Evolutionary conservation across 2,113 vertebrate species (phyloP), one percentile per base, ranked within the genome.

Genomic region (Natator depressus): DNA sequence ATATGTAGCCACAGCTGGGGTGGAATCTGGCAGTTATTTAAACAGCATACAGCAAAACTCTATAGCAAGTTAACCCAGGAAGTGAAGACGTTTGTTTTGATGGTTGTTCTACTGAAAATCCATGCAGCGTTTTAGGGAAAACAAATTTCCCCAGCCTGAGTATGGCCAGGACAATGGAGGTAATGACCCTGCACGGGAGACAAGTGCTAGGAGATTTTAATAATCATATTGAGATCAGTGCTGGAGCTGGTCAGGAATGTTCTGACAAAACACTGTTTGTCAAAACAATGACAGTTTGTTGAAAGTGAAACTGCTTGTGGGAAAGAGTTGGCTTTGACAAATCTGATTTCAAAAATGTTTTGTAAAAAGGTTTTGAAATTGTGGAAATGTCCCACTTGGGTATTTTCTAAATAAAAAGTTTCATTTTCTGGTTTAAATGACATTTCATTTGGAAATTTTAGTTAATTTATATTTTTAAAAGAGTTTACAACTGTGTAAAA

Each of bases 101-200:
- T 84, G 94, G n/a, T 42, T 20, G 10, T 93, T 96, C 96, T 96
- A 93, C 95, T 95, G 89, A 76, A 93, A 95, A 94, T 85, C 93
- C 94, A 95, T 96, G 95, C 89, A 87, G 93, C 90, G 69, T 91
- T 95, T 90, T 82, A 89, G 84, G 53, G 96, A 80, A 42, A 94
- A 87, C 0, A 78, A 92, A 89, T 89, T 96, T 97, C 91, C 94
- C 95, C 95, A 89, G 95, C 91, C 91, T 0, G 2, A 25, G 75
- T 91, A 94, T 97, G 97, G 94, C 96, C 11, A 4, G 93, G 92
- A 95, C 94, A 96, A 95, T 94, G 96, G 97, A 96, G 92, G 96
- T 94, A 91, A 83, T 59, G 54, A 83, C 24, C 25, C 25, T 29
- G 20, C 25, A 83, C 31, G 38, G 17, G 19, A 72, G 7, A 31